Percentiles rank a stretch among this genome's conserved stretches.
phyloP scores from a whole-genome alignment of 2,888 invertebrate genomes.

The Trichogramma evanescens region DNA sequence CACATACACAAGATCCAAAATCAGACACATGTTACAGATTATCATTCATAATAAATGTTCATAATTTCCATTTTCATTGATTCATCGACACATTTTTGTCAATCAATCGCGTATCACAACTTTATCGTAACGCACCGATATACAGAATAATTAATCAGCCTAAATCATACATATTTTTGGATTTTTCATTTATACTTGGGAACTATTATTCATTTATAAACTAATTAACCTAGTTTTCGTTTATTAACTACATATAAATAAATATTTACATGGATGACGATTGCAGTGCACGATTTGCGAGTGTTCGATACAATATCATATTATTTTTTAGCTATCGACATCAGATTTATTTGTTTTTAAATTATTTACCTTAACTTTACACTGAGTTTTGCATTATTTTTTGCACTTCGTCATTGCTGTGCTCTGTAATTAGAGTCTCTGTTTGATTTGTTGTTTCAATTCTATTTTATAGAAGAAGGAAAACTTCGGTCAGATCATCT shows the following conservation, averaged over 20 bases:
- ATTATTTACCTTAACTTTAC: slow-evolving; percentile 3
- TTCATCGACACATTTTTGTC: slow-evolving; percentile 19
- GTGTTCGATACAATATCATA: slow-evolving; percentile 9
- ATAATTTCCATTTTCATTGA: slow-evolving; percentile 16
- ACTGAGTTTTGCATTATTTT: neutral
- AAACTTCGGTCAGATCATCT: slow-evolving; percentile 14
- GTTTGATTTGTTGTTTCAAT: neutral
- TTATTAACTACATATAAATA: slow-evolving; percentile 18
- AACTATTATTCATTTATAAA: slow-evolving; percentile 20
- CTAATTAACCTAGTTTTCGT: slow-evolving; percentile 15
- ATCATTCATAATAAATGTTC: neutral
- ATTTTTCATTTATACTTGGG: slow-evolving; percentile 19
- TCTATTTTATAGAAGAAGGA: neutral
- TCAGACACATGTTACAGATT: slow-evolving; percentile 31
- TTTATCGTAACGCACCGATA: slow-evolving; percentile 6
- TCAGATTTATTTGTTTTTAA: neutral
- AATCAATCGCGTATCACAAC: slow-evolving; percentile 20
- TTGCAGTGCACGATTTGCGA: slow-evolving; percentile 13
- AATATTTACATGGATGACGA: slow-evolving; percentile 24
- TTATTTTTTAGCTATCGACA: neutral
- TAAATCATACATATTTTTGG: slow-evolving; percentile 6
- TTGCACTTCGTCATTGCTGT: slow-evolving; percentile 3
- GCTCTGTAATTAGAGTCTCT: slow-evolving; percentile 4
- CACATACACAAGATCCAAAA: slow-evolving; percentile 36
- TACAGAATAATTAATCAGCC: too few relatives aligned